Evolutionary conservation across 2,113 vertebrate genomes (phyloP).

Genomic region (Oryzias celebensis): DNA sequence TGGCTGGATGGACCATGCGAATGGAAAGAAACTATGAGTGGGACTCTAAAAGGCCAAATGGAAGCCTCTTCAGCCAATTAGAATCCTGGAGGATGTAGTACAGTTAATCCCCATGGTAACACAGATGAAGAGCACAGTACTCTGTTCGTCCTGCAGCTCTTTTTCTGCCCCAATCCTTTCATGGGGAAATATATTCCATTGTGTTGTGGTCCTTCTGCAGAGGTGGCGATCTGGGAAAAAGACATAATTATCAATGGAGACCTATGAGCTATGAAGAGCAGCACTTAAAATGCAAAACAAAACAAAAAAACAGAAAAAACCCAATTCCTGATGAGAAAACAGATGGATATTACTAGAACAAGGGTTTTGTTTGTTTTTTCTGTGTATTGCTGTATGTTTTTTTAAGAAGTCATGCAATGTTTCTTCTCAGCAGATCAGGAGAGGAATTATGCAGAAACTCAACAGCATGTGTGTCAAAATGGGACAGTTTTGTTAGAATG

Average conservation of each 20-base stretch:
- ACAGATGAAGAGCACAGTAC: constrained; percentile 53
- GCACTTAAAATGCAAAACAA: constrained; percentile 1
- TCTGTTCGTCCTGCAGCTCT: constrained; percentile 40
- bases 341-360: not conserved
- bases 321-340: constrained; percentile 17
- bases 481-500: constrained; percentile 46
- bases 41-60: constrained; percentile 58
- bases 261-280: constrained; percentile 3
- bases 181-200: constrained; percentile 66
- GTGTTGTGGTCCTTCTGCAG: constrained; percentile 35
- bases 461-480: constrained; percentile 56
- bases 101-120: constrained; percentile 70
- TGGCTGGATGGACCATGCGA: constrained; percentile 51
- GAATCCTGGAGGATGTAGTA: constrained; percentile 45
- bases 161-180: constrained; percentile 60
- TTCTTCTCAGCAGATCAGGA: constrained; percentile 20
- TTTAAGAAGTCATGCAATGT: constrained; percentile 44
- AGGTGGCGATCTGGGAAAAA: constrained; percentile 7
- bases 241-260: constrained; percentile 1
- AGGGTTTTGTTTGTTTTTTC: constrained; percentile 36
- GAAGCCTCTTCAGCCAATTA: constrained; percentile 61
- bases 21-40: constrained; percentile 43
- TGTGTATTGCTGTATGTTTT: constrained; percentile 46
- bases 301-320: not conserved
- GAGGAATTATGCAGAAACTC: constrained; percentile 42